phyloP scores from a whole-genome alignment of 2,888 invertebrate genomes.

The Chaetogeoica ovagalla region DNA sequence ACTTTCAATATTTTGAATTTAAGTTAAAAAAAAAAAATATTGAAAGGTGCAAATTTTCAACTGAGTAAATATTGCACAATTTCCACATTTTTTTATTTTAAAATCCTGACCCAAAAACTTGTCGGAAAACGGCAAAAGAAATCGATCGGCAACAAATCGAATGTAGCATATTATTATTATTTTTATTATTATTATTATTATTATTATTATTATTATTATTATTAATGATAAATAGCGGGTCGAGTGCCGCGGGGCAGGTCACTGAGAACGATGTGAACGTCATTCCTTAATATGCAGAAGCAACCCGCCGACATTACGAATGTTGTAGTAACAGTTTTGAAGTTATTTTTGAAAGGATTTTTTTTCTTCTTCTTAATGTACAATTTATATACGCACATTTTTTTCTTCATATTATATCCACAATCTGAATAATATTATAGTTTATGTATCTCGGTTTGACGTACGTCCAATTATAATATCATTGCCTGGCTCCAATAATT shows the following conservation, averaged over 20 bases:
- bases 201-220: slow-evolving; percentile 5
- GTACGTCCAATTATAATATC: background rate
- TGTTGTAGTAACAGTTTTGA: slow-evolving; percentile 37
- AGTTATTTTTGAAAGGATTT: slow-evolving; percentile 45
- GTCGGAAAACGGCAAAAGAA: slow-evolving; percentile 36
- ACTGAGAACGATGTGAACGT: slow-evolving; percentile 44
- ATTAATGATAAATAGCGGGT: slow-evolving; percentile 50
- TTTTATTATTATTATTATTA: too few species aligned
- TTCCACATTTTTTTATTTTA: slow-evolving; percentile 1
- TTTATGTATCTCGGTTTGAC: background rate
- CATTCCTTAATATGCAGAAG: slow-evolving; percentile 41
- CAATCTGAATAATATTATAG: background rate
- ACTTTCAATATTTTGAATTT: too few species aligned
- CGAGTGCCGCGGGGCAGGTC: slow-evolving; percentile 43
- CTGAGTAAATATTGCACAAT: background rate
- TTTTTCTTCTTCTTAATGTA: slow-evolving; percentile 11
- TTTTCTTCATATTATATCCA: background rate
- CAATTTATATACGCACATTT: background rate
- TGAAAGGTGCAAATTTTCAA: background rate
- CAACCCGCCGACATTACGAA: slow-evolving; percentile 38
- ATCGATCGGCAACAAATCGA: slow-evolving; percentile 48
- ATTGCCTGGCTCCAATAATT: background rate
- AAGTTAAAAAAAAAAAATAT: too few species aligned
- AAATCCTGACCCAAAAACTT: slow-evolving; percentile 47
- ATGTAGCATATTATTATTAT: slow-evolving; percentile 35